Percentiles rank a stretch among this genome's conserved stretches.
These are phyloP conservation scores for Euphydryas editha DNA, from an alignment of 2,888 invertebrate species.

Conservation along the genomic window DNA sequence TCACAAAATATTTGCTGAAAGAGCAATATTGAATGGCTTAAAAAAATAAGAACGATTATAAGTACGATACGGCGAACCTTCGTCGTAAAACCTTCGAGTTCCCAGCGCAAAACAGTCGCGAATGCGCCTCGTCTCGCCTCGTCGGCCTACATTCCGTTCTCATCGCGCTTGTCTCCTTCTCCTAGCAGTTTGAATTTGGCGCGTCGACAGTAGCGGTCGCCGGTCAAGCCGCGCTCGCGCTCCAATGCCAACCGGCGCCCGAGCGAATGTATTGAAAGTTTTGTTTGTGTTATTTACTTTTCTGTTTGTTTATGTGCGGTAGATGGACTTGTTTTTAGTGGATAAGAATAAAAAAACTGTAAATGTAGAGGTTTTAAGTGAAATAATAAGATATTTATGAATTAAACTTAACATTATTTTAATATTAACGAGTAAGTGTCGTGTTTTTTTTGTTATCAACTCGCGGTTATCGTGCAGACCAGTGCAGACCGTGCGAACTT, in stretches of 20 bases:
- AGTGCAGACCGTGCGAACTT: slow-evolving; percentile 67
- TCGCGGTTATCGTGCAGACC: slow-evolving; percentile 64
- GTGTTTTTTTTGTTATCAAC: slow-evolving; percentile 60
- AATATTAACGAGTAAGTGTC: slow-evolving; percentile 56
- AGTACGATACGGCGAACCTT: slow-evolving; percentile 40
- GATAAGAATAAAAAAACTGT: slow-evolving; percentile 45
- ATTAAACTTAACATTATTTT: slow-evolving; percentile 30
- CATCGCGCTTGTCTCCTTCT: slow-evolving; percentile 37
- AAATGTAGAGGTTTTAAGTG: slow-evolving; percentile 38
- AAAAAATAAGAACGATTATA: slow-evolving; percentile 41
- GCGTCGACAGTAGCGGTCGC: slow-evolving; percentile 58
- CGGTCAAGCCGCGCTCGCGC: slow-evolving; percentile 62
- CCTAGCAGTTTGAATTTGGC: slow-evolving; percentile 77
- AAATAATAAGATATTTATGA: slow-evolving; percentile 37
- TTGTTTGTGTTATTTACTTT: slow-evolving; percentile 59
- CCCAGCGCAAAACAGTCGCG: slow-evolving; percentile 35
- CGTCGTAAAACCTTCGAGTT: slow-evolving; percentile 38
- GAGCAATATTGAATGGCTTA: slow-evolving; percentile 31
- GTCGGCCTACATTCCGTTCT: slow-evolving; percentile 43
- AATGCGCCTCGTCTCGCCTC: slow-evolving; percentile 28
- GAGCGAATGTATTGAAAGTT: slow-evolving; percentile 58
- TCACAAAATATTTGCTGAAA: slow-evolving; percentile 38
- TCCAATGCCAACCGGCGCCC: slow-evolving; percentile 56
- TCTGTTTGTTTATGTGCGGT: slow-evolving; percentile 54
- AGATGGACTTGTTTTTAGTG: slow-evolving; percentile 50